Evolutionary conservation across 1,140 invertebrate species (phyloP).

Genomic region (Zaprionus nigranus): DNA sequence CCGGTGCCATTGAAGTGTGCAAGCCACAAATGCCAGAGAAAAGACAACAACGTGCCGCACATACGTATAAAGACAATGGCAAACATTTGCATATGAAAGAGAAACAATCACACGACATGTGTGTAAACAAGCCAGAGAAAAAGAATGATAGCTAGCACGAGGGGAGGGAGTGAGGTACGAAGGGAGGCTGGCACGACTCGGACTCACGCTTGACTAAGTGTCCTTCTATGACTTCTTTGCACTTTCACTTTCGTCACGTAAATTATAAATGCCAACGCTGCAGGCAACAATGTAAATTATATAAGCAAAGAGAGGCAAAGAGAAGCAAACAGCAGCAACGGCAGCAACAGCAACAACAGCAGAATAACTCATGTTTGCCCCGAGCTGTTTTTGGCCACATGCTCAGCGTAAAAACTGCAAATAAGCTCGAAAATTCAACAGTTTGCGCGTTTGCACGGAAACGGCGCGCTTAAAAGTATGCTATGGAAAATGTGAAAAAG

Average conservation of each 20-base stretch:
- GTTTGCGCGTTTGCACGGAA: conserved; percentile 33
- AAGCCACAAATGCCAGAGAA: conserved; percentile 7
- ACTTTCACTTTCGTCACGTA: conserved; percentile 52
- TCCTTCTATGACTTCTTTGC: conserved; percentile 49
- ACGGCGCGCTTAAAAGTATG: conserved; percentile 46
- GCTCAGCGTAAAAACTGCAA: conserved; percentile 48
- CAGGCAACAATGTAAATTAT: conserved; percentile 61
- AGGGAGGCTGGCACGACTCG: neutral
- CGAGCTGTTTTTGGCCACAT: conserved; percentile 10
- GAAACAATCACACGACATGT: conserved; percentile 34
- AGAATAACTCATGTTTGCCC: conserved; percentile 27
- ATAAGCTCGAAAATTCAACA: conserved; percentile 71
- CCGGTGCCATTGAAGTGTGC: neutral
- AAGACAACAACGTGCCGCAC: conserved; percentile 14
- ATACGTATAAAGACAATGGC: conserved; percentile 13
- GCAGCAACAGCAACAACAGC: conserved; percentile 17
- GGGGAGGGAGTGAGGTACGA: neutral
- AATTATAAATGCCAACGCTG: conserved; percentile 53
- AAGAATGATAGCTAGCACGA: neutral
- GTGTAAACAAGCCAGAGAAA: conserved; percentile 39
- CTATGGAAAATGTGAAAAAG: conserved; percentile 41
- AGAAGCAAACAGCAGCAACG: neutral
- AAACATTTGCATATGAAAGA: conserved; percentile 40
- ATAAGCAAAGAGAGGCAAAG: conserved; percentile 45
- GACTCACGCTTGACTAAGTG: conserved; percentile 26